phyloP scores from a whole-genome alignment of 1,140 invertebrate genomes.

The Philaenus spumarius region DNA sequence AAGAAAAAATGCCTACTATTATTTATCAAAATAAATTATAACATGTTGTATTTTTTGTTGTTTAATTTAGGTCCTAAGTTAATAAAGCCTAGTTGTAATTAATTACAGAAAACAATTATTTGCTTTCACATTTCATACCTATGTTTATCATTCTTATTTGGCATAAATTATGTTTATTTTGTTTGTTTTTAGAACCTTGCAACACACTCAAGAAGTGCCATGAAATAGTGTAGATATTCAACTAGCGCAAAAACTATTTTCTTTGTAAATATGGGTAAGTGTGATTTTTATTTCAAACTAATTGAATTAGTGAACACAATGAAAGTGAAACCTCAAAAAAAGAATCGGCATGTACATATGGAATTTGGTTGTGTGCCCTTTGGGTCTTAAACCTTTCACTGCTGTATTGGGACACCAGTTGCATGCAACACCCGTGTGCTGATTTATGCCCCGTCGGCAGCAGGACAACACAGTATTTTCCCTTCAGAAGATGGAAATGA shows the following conservation, averaged over 20 bases:
- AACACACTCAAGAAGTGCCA: conserved; percentile 13
- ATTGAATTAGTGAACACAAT: no score
- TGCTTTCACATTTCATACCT: not conserved
- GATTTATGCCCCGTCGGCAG: no score
- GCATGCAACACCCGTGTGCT: no score
- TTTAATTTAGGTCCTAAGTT: not conserved
- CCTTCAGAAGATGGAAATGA: no score
- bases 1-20: no score
- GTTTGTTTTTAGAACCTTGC: conserved; percentile 1
- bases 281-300: not conserved
- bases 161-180: not conserved
- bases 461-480: no score
- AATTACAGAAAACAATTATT: not conserved
- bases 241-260: not conserved
- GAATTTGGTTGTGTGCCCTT: no score
- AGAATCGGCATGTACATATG: no score
- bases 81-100: not conserved
- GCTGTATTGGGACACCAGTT: no score
- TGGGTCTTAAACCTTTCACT: no score
- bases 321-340: no score
- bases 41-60: not conserved
- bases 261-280: conserved; percentile 14
- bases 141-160: not conserved
- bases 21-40: no score
- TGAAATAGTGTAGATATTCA: not conserved